These are phyloP conservation scores for Zaprionus kolodkinae DNA, from an alignment of 1,140 invertebrate genomes.

Conservation along the genomic window DNA sequence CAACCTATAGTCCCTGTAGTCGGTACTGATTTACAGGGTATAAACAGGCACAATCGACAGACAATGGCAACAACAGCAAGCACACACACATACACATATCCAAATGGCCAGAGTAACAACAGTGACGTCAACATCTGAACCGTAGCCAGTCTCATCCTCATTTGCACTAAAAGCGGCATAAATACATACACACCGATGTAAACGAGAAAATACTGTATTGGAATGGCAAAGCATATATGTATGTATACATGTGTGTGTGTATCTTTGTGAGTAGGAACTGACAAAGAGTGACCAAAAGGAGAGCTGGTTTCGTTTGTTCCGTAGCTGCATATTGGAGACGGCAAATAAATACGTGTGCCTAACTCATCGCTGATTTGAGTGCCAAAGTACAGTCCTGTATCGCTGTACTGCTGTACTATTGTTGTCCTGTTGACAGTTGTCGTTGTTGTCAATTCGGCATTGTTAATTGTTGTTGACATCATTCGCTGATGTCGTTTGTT, in stretches of 20 bases:
- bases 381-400: constrained; percentile 52
- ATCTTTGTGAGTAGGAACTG: no score
- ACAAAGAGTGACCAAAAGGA: neutral
- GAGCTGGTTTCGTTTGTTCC: constrained; percentile 41
- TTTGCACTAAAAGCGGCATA: constrained; percentile 76
- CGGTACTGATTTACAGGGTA: neutral
- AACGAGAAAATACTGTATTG: neutral
- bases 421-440: constrained; percentile 11
- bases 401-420: neutral
- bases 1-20: neutral
- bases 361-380: constrained; percentile 71
- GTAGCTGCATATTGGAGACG: constrained; percentile 50
- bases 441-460: constrained; percentile 26
- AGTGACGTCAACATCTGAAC: constrained; percentile 67
- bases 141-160: constrained; percentile 60
- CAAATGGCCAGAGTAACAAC: constrained; percentile 27
- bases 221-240: neutral
- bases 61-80: neutral
- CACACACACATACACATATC: neutral
- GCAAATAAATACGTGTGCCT: constrained; percentile 68
- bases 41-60: neutral
- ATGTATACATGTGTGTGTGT: no score
- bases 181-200: constrained; percentile 60
- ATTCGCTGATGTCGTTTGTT: constrained; percentile 19
- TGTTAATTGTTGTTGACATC: constrained; percentile 70